These are phyloP conservation scores for Luehdorfia chinensis DNA, from an alignment of 1,140 invertebrate genomes.

Conservation along the genomic window DNA sequence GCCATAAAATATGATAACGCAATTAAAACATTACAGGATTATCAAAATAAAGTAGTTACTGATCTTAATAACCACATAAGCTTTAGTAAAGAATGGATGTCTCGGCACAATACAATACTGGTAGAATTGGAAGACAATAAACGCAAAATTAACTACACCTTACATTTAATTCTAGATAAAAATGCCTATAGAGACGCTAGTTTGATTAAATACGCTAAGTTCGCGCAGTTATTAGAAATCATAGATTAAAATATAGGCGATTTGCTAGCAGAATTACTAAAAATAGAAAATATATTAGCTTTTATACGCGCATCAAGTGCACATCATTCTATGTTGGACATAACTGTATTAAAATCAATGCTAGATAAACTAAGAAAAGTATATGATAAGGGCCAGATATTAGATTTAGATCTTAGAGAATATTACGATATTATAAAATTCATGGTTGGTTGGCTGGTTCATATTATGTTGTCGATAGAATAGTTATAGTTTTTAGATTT, in stretches of 20 bases:
- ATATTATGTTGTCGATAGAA: slow-evolving; percentile 19
- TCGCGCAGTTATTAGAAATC: too few relatives aligned
- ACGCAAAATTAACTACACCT: too few relatives aligned
- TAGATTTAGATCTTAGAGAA: too few relatives aligned
- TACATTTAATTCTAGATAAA: slow-evolving; percentile 28
- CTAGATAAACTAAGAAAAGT: too few relatives aligned
- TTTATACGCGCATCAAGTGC: slow-evolving; percentile 31
- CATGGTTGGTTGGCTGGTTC: too few relatives aligned
- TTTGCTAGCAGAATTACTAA: slow-evolving; percentile 30
- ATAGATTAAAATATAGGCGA: slow-evolving; percentile 32
- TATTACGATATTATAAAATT: slow-evolving; percentile 34
- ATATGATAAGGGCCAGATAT: slow-evolving; percentile 22
- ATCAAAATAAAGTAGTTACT: slow-evolving; percentile 18
- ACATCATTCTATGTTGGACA: slow-evolving; percentile 30
- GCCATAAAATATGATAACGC: slow-evolving; percentile 30
- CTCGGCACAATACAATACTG: slow-evolving; percentile 19
- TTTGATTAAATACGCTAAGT: slow-evolving; percentile 34
- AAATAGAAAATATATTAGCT: slow-evolving; percentile 35
- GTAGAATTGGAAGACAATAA: slow-evolving; percentile 25
- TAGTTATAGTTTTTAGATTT: slow-evolving; percentile 34
- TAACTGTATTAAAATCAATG: too few relatives aligned
- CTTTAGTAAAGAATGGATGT: slow-evolving; percentile 27
- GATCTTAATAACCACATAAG: too few relatives aligned
- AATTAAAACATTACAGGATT: slow-evolving; percentile 23
- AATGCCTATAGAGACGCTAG: too few relatives aligned